phyloP scores from a whole-genome alignment of 2,888 invertebrate species.

The Heliconius ethilla region DNA sequence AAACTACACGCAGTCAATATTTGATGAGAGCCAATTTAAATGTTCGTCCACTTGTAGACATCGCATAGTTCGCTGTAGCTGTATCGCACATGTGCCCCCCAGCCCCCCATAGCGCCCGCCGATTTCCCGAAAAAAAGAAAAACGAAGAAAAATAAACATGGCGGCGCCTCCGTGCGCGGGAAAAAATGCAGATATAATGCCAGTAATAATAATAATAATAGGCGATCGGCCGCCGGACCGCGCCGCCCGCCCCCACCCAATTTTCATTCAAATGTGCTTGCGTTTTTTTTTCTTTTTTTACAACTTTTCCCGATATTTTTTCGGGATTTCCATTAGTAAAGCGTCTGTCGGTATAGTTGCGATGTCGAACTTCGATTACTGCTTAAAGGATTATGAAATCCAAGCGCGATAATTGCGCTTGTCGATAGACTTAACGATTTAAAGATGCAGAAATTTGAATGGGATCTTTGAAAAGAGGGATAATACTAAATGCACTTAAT shows the following conservation, averaged over 20 bases:
- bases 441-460: background rate
- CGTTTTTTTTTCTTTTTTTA: constrained; percentile 63
- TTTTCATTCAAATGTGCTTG: constrained; percentile 80
- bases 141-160: constrained; percentile 77
- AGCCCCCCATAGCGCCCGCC: constrained; percentile 60
- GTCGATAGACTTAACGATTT: background rate
- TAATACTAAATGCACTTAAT: background rate
- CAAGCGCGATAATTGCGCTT: constrained; percentile 28
- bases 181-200: constrained; percentile 82
- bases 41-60: constrained; percentile 82
- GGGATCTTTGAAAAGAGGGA: background rate
- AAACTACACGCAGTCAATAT: constrained; percentile 80
- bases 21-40: constrained; percentile 82
- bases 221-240: constrained; percentile 70
- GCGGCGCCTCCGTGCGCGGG: constrained; percentile 70
- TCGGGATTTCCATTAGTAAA: constrained; percentile 79
- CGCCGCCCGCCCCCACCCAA: constrained; percentile 73
- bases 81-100: constrained; percentile 60
- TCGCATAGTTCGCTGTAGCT: constrained; percentile 74
- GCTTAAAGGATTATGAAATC: constrained; percentile 48
- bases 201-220: constrained; percentile 82
- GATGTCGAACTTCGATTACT: constrained; percentile 60
- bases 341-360: constrained; percentile 68
- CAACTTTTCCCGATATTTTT: constrained; percentile 77
- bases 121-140: constrained; percentile 75